Evolutionary conservation across 2,888 invertebrate species (phyloP).

Genomic region (Lasioglossum morio): DNA sequence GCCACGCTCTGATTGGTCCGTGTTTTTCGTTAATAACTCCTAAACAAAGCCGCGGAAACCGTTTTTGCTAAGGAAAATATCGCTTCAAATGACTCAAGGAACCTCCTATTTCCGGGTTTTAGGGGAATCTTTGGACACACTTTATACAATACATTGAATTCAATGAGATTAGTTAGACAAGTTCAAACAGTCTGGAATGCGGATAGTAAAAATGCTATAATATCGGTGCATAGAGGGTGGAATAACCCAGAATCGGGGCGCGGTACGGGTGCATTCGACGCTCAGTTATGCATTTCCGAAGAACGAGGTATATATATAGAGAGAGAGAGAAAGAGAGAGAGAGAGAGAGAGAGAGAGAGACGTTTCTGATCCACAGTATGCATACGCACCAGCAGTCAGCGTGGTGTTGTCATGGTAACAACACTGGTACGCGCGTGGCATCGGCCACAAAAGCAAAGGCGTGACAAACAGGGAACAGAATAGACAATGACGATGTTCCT

Average conservation of each 20-base stretch:
- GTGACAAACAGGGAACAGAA: constrained; percentile 80
- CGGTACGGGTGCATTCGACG: background rate
- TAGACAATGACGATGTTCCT: constrained; percentile 80
- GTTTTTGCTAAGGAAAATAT: too few relatives aligned
- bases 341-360: too few relatives aligned
- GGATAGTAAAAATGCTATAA: background rate
- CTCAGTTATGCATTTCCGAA: background rate
- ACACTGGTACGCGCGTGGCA: constrained; percentile 67
- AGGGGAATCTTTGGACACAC: too few relatives aligned
- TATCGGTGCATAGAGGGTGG: background rate
- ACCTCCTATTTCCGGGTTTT: too few relatives aligned
- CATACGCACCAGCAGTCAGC: constrained; percentile 31
- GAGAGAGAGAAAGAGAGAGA: too few relatives aligned
- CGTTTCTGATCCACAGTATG: constrained; percentile 42
- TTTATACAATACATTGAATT: too few relatives aligned
- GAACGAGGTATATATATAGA: too few relatives aligned
- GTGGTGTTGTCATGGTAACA: constrained; percentile 77
- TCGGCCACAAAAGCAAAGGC: constrained; percentile 72
- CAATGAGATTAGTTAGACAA: too few relatives aligned
- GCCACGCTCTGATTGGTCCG: too few relatives aligned
- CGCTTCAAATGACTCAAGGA: too few relatives aligned
- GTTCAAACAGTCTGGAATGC: background rate
- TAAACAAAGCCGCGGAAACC: too few relatives aligned
- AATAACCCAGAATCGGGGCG: background rate
- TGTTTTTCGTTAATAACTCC: too few relatives aligned